These are phyloP conservation scores for Macquaria ambigua DNA, from an alignment of 2,113 vertebrate species.

Conservation along the genomic window DNA sequence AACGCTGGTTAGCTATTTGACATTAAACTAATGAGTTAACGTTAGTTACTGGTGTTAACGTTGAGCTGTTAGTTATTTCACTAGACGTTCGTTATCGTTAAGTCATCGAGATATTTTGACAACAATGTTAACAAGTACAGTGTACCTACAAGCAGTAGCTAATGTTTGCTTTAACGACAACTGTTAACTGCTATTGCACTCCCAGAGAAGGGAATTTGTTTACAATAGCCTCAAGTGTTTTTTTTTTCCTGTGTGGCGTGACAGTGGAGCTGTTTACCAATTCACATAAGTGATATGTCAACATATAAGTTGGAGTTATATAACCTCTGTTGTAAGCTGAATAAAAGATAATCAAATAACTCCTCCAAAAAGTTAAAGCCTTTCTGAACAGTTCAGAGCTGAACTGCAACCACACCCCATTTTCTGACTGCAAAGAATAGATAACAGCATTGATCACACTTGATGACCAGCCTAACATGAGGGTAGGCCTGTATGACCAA, in stretches of 20 bases:
- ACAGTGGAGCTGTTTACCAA: not conserved
- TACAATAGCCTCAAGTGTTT: constrained; percentile 47
- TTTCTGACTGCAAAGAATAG: constrained; percentile 53
- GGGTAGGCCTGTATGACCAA: not conserved
- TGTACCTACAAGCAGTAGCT: not conserved
- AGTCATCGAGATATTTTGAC: too few species aligned
- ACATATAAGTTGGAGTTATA: not conserved
- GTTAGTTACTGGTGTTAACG: too few species aligned
- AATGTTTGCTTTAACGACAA: not conserved
- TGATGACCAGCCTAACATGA: constrained; percentile 29
- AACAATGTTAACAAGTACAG: not conserved
- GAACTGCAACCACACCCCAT: constrained; percentile 66
- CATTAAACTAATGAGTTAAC: not conserved
- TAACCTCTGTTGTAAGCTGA: not conserved
- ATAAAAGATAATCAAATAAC: not conserved
- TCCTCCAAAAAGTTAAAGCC: constrained; percentile 4
- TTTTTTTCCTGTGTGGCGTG: not conserved
- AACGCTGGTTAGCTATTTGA: constrained; percentile 10
- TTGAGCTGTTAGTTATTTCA: not conserved
- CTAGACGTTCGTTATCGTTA: not conserved
- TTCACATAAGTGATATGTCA: not conserved
- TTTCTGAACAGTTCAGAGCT: constrained; percentile 1
- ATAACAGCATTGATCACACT: constrained; percentile 59
- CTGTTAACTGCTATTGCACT: not conserved
- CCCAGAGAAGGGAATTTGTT: constrained; percentile 40